Conservation (phyloP, 1,140 invertebrate genomes). For the Conus betulinus region DNA sequence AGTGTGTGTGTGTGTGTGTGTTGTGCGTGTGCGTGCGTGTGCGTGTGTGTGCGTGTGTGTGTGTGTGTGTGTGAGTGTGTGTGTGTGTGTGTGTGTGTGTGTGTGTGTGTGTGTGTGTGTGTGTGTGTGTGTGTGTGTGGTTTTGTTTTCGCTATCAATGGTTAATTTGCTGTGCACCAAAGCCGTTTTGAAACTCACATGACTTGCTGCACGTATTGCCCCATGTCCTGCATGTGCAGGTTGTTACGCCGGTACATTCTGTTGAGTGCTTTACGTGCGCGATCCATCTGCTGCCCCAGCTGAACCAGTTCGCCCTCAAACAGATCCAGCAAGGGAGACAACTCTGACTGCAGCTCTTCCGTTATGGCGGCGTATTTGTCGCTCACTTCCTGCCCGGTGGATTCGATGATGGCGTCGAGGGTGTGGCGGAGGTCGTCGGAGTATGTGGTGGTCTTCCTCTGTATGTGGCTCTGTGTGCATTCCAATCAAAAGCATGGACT, state of each 20-base stretch:
- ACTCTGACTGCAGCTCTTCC: conserved; percentile 23
- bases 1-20: no score
- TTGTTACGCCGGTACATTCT: conserved; percentile 60
- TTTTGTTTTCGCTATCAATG: no score
- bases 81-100: no score
- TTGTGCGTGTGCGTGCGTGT: no score
- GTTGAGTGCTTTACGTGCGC: conserved; percentile 38
- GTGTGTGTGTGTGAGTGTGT: no score
- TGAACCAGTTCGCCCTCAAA: conserved; percentile 29
- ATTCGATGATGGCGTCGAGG: not conserved
- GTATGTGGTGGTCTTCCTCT: not conserved
- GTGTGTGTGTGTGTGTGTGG: no score
- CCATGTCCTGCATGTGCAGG: conserved; percentile 57
- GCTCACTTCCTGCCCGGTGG: conserved; percentile 32
- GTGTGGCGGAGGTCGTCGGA: conserved; percentile 6
- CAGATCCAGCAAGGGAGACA: conserved; percentile 32
- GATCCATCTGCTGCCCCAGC: conserved; percentile 46
- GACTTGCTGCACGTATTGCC: conserved; percentile 23
- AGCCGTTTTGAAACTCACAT: not conserved
- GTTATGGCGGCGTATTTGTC: conserved; percentile 39
- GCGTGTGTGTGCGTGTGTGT: no score
- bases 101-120: no score
- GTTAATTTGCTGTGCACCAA: no score
- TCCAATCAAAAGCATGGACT: no score
- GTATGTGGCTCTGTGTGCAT: not conserved